These are phyloP conservation scores for Brenthis daphne DNA, from an alignment of 2,888 invertebrate species.

Conservation along the genomic window DNA sequence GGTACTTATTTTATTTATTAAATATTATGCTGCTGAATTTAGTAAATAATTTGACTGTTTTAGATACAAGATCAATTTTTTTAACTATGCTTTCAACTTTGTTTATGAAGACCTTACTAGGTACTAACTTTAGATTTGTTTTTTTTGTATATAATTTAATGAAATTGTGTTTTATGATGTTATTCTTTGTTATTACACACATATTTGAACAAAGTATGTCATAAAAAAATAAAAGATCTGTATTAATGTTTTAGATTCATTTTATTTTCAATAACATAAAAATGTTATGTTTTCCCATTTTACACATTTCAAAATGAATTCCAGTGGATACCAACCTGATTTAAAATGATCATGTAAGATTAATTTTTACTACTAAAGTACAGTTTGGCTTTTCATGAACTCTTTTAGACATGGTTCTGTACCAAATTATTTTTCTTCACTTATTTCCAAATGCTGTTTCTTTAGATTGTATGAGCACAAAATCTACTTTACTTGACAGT, in stretches of 20 bases:
- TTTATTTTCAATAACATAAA: conserved; percentile 84
- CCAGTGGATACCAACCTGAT: conserved; percentile 72
- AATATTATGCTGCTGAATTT: too few relatives aligned
- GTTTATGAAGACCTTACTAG: too few relatives aligned
- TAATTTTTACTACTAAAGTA: conserved; percentile 70
- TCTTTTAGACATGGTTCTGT: conserved; percentile 63
- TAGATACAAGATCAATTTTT: too few relatives aligned
- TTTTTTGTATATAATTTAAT: too few relatives aligned
- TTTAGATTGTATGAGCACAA: conserved; percentile 72
- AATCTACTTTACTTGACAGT: conserved; percentile 68
- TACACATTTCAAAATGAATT: conserved; percentile 78
- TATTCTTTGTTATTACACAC: background rate
- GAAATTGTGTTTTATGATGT: too few relatives aligned
- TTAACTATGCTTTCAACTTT: too few relatives aligned
- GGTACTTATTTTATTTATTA: too few relatives aligned
- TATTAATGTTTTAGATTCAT: conserved; percentile 77
- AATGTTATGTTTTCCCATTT: conserved; percentile 81
- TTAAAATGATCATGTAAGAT: conserved; percentile 71
- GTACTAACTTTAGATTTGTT: too few relatives aligned
- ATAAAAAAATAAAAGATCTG: conserved; percentile 41
- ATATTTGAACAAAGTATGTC: background rate
- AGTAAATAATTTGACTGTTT: too few relatives aligned
- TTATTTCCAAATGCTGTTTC: conserved; percentile 79
- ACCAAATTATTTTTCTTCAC: conserved; percentile 71
- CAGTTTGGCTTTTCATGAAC: conserved; percentile 73